phyloP scores from a whole-genome alignment of 1,140 invertebrate species.

The Amphibalanus amphitrite region DNA sequence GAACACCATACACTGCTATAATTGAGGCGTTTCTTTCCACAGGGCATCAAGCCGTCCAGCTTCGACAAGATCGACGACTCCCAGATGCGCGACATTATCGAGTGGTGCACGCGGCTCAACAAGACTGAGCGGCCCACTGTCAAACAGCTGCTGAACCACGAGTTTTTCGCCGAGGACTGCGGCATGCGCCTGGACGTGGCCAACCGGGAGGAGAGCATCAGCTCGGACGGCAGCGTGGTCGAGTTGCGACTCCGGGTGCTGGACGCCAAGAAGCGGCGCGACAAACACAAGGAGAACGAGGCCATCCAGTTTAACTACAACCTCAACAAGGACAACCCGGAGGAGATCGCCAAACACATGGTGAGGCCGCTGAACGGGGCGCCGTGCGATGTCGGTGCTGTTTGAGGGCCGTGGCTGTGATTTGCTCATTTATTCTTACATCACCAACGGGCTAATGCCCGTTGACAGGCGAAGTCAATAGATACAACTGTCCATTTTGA shows the following conservation, averaged over 20 bases:
- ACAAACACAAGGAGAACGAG: constrained; percentile 96
- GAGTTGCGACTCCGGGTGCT: constrained; percentile 85
- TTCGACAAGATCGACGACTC: constrained; percentile 91
- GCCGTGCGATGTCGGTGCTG: background rate
- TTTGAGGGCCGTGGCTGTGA: background rate
- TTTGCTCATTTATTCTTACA: constrained; percentile 9
- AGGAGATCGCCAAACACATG: constrained; percentile 93
- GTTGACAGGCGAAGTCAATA: constrained; percentile 5
- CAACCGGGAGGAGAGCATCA: constrained; percentile 43
- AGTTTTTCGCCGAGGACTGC: constrained; percentile 94
- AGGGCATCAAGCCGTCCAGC: constrained; percentile 90
- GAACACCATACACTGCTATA: too few relatives aligned
- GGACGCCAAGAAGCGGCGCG: constrained; percentile 88
- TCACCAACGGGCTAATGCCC: constrained; percentile 10
- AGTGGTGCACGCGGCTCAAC: constrained; percentile 79
- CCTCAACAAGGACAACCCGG: constrained; percentile 75
- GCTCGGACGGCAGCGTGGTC: constrained; percentile 40
- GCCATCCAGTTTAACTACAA: constrained; percentile 99
- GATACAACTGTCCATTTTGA: background rate
- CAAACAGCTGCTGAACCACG: constrained; percentile 83
- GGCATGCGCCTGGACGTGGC: constrained; percentile 87
- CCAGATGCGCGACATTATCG: constrained; percentile 91
- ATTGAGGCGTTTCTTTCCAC: background rate
- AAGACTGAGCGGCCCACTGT: constrained; percentile 85
- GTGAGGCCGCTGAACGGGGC: constrained; percentile 28